Conservation (phyloP, 1,140 invertebrate genomes). For the Dinothrombium tinctorium region DNA sequence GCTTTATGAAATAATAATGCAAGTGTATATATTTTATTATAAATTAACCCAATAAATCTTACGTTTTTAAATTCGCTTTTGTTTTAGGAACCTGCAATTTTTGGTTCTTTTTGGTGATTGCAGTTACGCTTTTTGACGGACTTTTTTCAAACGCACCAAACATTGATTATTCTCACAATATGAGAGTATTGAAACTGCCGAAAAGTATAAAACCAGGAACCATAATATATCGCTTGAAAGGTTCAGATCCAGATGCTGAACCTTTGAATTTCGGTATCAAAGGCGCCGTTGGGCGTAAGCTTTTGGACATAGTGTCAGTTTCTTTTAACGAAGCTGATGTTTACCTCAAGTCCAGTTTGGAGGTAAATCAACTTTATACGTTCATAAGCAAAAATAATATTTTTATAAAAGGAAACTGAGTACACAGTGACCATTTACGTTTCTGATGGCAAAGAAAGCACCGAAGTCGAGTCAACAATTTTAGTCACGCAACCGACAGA, state of each 20-base stretch:
- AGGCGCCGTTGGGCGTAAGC: slow-evolving; percentile 10
- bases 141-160: slow-evolving; percentile 13
- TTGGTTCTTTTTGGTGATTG: too few relatives aligned
- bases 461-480: slow-evolving; percentile 15
- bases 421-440: slow-evolving; percentile 17
- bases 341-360: slow-evolving; percentile 12
- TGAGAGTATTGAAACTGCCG: slow-evolving; percentile 16
- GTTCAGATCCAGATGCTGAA: slow-evolving; percentile 57
- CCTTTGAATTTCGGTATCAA: slow-evolving; percentile 11
- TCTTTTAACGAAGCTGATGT: slow-evolving; percentile 15
- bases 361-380: too few relatives aligned
- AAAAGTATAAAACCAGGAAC: slow-evolving; percentile 21
- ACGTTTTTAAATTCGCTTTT: too few relatives aligned
- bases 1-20: too few relatives aligned
- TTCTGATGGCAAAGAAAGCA: slow-evolving; percentile 14
- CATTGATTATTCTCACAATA: slow-evolving; percentile 17
- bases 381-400: not conserved
- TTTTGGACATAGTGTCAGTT: slow-evolving; percentile 14
- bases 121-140: too few relatives aligned
- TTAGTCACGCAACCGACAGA: slow-evolving; percentile 11
- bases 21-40: too few relatives aligned
- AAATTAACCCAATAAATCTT: too few relatives aligned
- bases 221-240: slow-evolving; percentile 61
- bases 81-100: too few relatives aligned
- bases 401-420: slow-evolving; percentile 12